Evolutionary conservation across 92 coral and sea anemone genomes (phyloP).

Genomic region (Metridium senile): DNA sequence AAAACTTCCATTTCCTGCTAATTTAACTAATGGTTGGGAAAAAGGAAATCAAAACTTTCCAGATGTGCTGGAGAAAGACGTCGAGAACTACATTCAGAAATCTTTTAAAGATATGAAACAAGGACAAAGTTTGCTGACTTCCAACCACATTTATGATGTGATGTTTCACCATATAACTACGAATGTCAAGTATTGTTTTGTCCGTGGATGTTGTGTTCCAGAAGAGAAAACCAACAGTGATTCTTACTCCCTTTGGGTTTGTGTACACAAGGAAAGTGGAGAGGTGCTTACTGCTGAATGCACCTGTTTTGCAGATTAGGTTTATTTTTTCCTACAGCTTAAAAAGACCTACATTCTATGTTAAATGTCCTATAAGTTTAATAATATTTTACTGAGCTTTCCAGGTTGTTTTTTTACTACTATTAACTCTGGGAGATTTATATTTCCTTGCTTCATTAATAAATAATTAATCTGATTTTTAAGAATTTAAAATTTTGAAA

Average conservation of each 20-base stretch:
- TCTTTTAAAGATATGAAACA: slow-evolving; percentile 37
- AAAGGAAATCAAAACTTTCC: slow-evolving; percentile 22
- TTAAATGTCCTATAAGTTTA: background rate
- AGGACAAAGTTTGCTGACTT: slow-evolving; percentile 22
- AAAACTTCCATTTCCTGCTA: slow-evolving; percentile 29
- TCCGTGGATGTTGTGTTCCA: slow-evolving; percentile 40
- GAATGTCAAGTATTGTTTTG: slow-evolving; percentile 22
- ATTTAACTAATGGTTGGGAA: slow-evolving; percentile 21
- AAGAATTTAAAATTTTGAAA: background rate
- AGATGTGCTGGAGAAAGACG: slow-evolving; percentile 21
- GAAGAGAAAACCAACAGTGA: slow-evolving; percentile 37
- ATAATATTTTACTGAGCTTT: background rate
- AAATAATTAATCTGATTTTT: background rate
- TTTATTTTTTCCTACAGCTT: slow-evolving; percentile 1
- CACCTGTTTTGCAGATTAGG: slow-evolving; percentile 47
- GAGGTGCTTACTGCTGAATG: slow-evolving; percentile 43
- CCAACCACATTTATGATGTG: slow-evolving; percentile 14
- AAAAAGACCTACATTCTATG: background rate
- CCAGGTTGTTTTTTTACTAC: slow-evolving; percentile 5
- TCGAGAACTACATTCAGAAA: slow-evolving; percentile 19
- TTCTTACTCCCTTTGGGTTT: slow-evolving; percentile 39
- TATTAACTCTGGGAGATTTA: background rate
- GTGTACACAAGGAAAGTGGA: slow-evolving; percentile 42
- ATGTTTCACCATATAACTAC: slow-evolving; percentile 40
- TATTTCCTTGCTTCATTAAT: background rate